phyloP scores from a whole-genome alignment of 2,888 invertebrate genomes.

The Coenonympha glycerion region DNA sequence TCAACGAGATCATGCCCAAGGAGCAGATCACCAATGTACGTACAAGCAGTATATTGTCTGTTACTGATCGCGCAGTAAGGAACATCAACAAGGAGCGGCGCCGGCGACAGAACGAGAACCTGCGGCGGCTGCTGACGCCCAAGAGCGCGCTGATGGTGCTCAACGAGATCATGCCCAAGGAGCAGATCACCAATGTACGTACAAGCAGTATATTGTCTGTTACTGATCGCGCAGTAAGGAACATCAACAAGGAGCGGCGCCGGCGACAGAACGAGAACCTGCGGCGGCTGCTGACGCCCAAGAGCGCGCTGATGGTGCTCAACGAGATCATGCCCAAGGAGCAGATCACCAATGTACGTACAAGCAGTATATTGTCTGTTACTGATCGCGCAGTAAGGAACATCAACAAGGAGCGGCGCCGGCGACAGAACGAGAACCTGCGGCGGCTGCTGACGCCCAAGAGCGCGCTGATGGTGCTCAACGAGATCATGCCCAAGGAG shows the following conservation, averaged over 20 bases:
- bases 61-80: slow-evolving; percentile 59
- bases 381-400: slow-evolving; percentile 75
- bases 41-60: too few relatives aligned
- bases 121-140: slow-evolving; percentile 85
- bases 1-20: slow-evolving; percentile 84
- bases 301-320: slow-evolving; percentile 90
- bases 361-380: too few relatives aligned
- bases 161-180: slow-evolving; percentile 82
- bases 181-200: slow-evolving; percentile 52
- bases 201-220: too few relatives aligned
- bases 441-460: slow-evolving; percentile 86
- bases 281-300: slow-evolving; percentile 85
- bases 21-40: slow-evolving; percentile 54
- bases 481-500: slow-evolving; percentile 80
- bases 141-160: slow-evolving; percentile 91
- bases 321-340: slow-evolving; percentile 82
- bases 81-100: slow-evolving; percentile 81
- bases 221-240: slow-evolving; percentile 70
- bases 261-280: slow-evolving; percentile 84
- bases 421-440: slow-evolving; percentile 83
- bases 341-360: slow-evolving; percentile 50
- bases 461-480: slow-evolving; percentile 90
- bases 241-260: slow-evolving; percentile 80
- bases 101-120: slow-evolving; percentile 82
- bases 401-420: slow-evolving; percentile 80